A percentile compares a stretch with the other conserved stretches of the same genome.
These are phyloP conservation scores for Varecia variegata DNA, from an alignment of 2,797 vertebrate genomes.

Conservation along the genomic window DNA sequence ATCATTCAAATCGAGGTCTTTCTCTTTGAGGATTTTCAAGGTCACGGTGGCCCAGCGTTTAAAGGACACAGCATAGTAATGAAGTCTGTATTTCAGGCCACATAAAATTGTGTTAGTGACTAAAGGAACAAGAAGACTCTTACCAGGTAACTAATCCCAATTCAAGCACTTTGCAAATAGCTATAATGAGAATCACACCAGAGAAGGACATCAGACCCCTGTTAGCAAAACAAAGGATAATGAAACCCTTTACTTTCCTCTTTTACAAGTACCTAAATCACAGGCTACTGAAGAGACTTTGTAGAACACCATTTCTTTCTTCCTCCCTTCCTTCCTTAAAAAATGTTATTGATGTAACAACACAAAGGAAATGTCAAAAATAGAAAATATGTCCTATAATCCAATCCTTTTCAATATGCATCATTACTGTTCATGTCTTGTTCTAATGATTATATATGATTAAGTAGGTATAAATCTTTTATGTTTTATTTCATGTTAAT, in stretches of 20 bases:
- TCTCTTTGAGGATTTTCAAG: constrained; percentile 16
- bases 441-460: constrained; percentile 49
- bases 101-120: constrained; percentile 28
- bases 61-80: background rate
- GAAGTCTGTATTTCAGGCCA: constrained; percentile 16
- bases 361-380: constrained; percentile 73
- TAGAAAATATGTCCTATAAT: constrained; percentile 67
- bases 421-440: constrained; percentile 40
- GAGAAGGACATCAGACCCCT: constrained; percentile 68
- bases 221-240: constrained; percentile 71
- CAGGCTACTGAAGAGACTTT: constrained; percentile 47
- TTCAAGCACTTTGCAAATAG: constrained; percentile 68
- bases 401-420: constrained; percentile 53
- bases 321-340: constrained; percentile 44
- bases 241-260: constrained; percentile 67
- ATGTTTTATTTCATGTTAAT: constrained; percentile 63
- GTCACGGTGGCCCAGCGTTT: constrained; percentile 16
- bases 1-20: background rate
- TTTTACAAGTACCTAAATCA: constrained; percentile 60
- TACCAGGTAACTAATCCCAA: constrained; percentile 61
- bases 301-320: constrained; percentile 32
- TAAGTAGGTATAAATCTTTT: constrained; percentile 35
- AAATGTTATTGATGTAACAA: constrained; percentile 55
- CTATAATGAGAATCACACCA: constrained; percentile 70
- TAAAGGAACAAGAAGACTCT: constrained; percentile 53